phyloP scores from a whole-genome alignment of 92 coral and sea anemone species.

The Umimayanthus kanabou region DNA sequence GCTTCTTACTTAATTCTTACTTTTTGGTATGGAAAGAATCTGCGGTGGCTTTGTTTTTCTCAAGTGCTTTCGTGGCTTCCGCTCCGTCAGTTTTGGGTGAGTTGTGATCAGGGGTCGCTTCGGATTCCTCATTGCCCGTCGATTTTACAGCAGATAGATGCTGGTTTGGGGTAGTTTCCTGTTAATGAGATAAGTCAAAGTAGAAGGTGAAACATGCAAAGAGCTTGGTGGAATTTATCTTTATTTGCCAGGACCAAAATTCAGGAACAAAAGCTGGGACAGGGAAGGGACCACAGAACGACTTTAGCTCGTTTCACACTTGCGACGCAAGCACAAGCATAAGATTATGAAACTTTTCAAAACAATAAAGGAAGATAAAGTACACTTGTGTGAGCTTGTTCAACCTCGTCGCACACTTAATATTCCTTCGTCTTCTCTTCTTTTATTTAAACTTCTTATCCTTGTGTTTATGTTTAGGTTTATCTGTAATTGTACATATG shows the following conservation, averaged over 20 bases:
- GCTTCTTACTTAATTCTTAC: neutral
- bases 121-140: neutral
- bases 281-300: too few relatives aligned
- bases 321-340: too few relatives aligned
- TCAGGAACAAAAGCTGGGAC: too few relatives aligned
- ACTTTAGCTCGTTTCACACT: too few relatives aligned
- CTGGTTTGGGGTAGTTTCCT: neutral
- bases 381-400: too few relatives aligned
- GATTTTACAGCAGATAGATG: neutral
- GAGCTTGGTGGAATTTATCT: neutral
- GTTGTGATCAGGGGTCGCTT: neutral
- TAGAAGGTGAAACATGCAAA: neutral
- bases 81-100: slow-evolving; percentile 14
- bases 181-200: neutral
- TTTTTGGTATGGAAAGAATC: neutral
- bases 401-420: too few relatives aligned
- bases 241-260: neutral
- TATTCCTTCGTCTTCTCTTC: too few relatives aligned
- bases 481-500: too few relatives aligned
- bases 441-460: too few relatives aligned
- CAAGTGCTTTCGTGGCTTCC: neutral
- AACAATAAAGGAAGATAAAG: too few relatives aligned
- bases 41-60: neutral
- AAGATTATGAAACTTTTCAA: too few relatives aligned
- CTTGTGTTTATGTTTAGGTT: too few relatives aligned